Conservation (phyloP, 2,797 vertebrate species). For the Ispidina picta region DNA sequence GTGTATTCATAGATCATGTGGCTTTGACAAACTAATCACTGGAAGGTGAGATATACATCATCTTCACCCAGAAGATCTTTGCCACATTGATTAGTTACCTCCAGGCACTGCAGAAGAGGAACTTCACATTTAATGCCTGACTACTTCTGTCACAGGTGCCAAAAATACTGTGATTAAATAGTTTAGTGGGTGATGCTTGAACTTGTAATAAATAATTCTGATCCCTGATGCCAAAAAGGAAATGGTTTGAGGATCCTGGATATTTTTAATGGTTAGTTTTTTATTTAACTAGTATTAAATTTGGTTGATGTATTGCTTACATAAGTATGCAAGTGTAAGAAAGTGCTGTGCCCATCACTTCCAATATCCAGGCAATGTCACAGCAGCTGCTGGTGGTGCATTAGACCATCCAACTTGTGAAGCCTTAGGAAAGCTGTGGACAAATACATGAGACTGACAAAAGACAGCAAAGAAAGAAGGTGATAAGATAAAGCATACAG, state of each 20-base stretch:
- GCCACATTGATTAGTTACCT: conserved; percentile 49
- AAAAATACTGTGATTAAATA: conserved; percentile 31
- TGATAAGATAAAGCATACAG: not conserved
- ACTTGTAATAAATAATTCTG: not conserved
- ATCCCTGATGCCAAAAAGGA: not conserved
- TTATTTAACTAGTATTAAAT: not conserved
- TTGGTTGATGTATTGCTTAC: not conserved
- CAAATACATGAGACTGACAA: not conserved
- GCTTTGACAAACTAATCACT: conserved; percentile 61
- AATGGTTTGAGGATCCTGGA: not conserved
- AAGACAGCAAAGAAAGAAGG: not conserved
- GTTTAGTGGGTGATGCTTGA: not conserved
- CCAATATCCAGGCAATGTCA: not conserved
- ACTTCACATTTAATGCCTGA: conserved; percentile 1
- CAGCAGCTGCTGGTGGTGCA: not conserved
- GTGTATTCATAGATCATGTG: conserved; percentile 44
- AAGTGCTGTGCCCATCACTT: not conserved
- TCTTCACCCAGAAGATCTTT: conserved; percentile 13
- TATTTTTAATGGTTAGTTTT: not conserved
- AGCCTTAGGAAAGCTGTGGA: not conserved
- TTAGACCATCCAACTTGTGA: not conserved
- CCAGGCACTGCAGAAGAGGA: not conserved
- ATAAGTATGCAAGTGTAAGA: not conserved
- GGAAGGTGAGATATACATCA: conserved; percentile 37
- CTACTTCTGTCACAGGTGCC: not conserved